These are phyloP conservation scores for Yasuhikotakia modesta DNA, from an alignment of 2,797 vertebrate genomes.

Conservation along the genomic window DNA sequence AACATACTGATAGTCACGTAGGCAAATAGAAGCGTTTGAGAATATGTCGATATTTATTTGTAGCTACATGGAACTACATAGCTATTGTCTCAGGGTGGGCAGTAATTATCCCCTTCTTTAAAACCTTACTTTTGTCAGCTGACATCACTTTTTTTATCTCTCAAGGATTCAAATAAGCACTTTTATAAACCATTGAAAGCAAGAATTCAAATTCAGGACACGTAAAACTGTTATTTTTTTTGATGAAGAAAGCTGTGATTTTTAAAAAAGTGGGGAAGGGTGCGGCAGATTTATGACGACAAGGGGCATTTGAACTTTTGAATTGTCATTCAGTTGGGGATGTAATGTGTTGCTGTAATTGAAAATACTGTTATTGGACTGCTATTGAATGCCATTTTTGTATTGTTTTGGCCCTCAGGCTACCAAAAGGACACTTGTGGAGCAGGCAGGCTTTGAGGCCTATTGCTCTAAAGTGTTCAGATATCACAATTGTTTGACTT, in stretches of 20 bases:
- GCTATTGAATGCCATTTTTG: conserved; percentile 69
- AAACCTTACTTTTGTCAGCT: conserved; percentile 66
- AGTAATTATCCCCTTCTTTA: conserved; percentile 58
- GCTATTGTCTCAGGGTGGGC: conserved; percentile 50
- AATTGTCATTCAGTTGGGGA: conserved; percentile 49
- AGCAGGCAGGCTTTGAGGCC: conserved; percentile 64
- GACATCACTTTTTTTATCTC: conserved; percentile 57
- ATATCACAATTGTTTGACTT: conserved; percentile 57
- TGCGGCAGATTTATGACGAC: background rate
- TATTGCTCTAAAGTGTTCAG: conserved; percentile 74
- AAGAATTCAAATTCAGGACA: conserved; percentile 69
- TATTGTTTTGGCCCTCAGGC: conserved; percentile 74
- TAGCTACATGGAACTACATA: conserved; percentile 47
- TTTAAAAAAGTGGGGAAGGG: conserved; percentile 17
- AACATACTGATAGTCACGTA: conserved; percentile 15
- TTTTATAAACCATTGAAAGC: conserved; percentile 73
- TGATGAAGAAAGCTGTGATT: conserved; percentile 80
- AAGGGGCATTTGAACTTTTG: conserved; percentile 54
- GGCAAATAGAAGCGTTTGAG: conserved; percentile 32
- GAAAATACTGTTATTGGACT: conserved; percentile 55
- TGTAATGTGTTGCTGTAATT: conserved; percentile 60
- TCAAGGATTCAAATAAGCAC: conserved; percentile 81
- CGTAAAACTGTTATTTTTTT: conserved; percentile 63
- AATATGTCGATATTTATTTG: conserved; percentile 45
- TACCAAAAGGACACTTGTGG: background rate